These are phyloP conservation scores for Neolamprologus variostigma DNA, from an alignment of 2,113 vertebrate species.

Conservation along the genomic window DNA sequence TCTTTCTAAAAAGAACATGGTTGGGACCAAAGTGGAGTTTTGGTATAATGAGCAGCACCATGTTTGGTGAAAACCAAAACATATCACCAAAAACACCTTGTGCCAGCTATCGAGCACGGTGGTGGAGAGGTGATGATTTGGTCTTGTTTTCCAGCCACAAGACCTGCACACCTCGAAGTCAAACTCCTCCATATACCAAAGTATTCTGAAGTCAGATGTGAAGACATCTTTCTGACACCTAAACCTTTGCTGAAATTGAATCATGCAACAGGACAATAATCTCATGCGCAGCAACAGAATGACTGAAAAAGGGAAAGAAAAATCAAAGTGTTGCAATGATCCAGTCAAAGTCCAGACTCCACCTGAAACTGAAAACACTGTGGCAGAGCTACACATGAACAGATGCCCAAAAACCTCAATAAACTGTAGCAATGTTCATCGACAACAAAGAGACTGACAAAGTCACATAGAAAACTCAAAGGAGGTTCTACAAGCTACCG, in stretches of 20 bases:
- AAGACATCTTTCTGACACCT: background rate
- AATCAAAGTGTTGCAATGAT: background rate
- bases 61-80: background rate
- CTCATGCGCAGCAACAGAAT: background rate
- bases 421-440: background rate
- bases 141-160: background rate
- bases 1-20: background rate
- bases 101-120: background rate
- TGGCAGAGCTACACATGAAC: background rate
- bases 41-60: background rate
- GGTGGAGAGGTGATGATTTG: background rate
- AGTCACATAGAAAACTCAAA: background rate
- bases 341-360: background rate
- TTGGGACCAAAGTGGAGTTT: background rate
- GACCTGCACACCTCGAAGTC: background rate
- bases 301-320: background rate
- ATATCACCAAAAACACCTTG: background rate
- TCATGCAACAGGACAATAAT: background rate
- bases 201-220: background rate
- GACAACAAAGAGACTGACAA: background rate
- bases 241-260: background rate
- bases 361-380: background rate
- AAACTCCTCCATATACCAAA: background rate
- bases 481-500: background rate
- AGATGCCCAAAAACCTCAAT: background rate